A percentile compares a stretch with the other conserved stretches of the same genome.
phyloP scores from a whole-genome alignment of 2,797 vertebrate genomes.

The Sebastes diaconus region DNA sequence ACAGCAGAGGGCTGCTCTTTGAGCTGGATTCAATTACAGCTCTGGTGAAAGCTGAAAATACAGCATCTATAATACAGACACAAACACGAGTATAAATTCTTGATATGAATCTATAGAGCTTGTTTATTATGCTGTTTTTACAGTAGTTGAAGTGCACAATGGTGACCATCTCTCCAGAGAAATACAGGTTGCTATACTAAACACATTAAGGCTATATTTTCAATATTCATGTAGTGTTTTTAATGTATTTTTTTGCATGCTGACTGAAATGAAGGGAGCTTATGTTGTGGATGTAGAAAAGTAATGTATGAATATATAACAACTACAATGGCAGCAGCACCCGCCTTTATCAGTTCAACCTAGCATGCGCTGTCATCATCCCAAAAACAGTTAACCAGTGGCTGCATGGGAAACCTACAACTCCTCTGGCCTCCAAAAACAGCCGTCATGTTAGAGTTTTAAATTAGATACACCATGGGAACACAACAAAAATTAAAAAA shows the following conservation, averaged over 20 bases:
- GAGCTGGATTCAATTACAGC: conserved; percentile 79
- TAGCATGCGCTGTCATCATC: conserved; percentile 14
- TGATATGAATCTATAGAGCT: conserved; percentile 15
- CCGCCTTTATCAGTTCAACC: background rate
- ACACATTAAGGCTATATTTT: background rate
- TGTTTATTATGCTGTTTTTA: conserved; percentile 1
- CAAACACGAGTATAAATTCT: conserved; percentile 54
- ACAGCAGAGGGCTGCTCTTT: conserved; percentile 72
- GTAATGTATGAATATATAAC: background rate
- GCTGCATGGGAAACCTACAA: background rate
- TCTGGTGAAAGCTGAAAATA: conserved; percentile 72
- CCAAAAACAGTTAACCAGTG: conserved; percentile 3
- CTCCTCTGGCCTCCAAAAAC: background rate
- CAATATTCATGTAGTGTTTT: background rate
- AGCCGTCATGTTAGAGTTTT: background rate
- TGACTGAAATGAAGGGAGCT: background rate
- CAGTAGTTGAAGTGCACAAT: background rate
- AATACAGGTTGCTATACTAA: conserved; percentile 9
- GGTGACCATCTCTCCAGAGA: background rate
- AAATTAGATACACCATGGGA: background rate
- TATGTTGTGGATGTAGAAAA: background rate
- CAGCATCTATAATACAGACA: conserved; percentile 56
- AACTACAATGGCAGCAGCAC: background rate
- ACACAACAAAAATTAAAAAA: background rate
- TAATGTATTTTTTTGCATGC: background rate